Evolutionary conservation across 2,888 invertebrate species (phyloP).

Genomic region (Lasioglossum malachurum): DNA sequence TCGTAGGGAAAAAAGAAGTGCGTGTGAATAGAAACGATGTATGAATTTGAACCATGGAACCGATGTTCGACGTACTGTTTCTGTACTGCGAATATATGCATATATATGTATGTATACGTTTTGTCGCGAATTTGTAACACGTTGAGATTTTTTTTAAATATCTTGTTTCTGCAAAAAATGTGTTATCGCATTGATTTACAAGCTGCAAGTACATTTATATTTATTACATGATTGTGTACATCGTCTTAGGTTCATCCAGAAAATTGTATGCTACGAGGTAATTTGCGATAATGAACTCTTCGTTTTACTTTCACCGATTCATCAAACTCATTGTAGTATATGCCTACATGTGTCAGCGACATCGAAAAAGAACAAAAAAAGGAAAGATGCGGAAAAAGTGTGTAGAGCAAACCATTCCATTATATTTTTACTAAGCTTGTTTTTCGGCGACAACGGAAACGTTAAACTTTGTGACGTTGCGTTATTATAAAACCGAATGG

Average conservation of each 20-base stretch:
- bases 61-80: slow-evolving; percentile 31
- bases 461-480: slow-evolving; percentile 22
- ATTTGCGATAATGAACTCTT: slow-evolving; percentile 39
- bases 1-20: slow-evolving; percentile 14
- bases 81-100: not conserved
- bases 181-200: slow-evolving; percentile 36
- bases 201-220: slow-evolving; percentile 40
- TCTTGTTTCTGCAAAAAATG: slow-evolving; percentile 20
- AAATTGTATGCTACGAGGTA: slow-evolving; percentile 19
- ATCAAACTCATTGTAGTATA: slow-evolving; percentile 33
- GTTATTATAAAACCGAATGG: slow-evolving; percentile 14
- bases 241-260: slow-evolving; percentile 26
- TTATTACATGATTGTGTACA: slow-evolving; percentile 49
- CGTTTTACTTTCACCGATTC: slow-evolving; percentile 30
- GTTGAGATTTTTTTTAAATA: slow-evolving; percentile 44
- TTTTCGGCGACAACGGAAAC: slow-evolving; percentile 26
- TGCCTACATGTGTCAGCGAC: slow-evolving; percentile 36
- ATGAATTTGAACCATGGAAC: slow-evolving; percentile 28
- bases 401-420: slow-evolving; percentile 69
- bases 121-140: slow-evolving; percentile 37
- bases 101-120: slow-evolving; percentile 18
- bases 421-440: slow-evolving; percentile 53
- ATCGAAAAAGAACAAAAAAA: slow-evolving; percentile 4
- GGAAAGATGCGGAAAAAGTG: slow-evolving; percentile 37
- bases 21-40: slow-evolving; percentile 26